Evolutionary conservation across 2,113 vertebrate genomes (phyloP).

Genomic region (Numida meleagris): DNA sequence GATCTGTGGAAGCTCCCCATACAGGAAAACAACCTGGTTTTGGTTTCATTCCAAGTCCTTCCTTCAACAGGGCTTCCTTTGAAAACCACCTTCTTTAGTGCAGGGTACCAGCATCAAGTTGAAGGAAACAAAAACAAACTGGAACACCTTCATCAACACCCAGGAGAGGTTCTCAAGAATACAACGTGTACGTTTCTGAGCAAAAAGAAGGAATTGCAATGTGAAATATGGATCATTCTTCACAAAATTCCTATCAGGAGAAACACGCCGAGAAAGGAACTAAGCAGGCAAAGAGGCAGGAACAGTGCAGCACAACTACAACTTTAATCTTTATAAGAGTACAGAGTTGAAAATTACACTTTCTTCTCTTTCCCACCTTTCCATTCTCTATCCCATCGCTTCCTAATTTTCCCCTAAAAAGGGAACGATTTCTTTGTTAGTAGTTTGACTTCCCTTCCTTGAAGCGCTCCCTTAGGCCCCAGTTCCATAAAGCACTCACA

Average conservation of each 20-base stretch:
- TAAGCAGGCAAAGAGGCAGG: conserved; percentile 27
- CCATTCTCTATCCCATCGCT: not conserved
- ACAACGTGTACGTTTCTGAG: not conserved
- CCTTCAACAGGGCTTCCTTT: not conserved
- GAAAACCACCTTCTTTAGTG: not conserved
- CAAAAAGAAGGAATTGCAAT: not conserved
- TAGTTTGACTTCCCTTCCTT: not conserved
- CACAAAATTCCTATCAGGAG: not conserved
- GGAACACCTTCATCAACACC: not conserved
- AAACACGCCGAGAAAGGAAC: not conserved
- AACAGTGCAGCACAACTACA: not conserved
- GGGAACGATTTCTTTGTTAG: not conserved
- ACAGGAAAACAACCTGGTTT: not conserved
- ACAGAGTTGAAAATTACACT: conserved; percentile 26
- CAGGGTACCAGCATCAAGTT: not conserved
- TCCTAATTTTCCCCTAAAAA: not conserved
- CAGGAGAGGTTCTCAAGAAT: not conserved
- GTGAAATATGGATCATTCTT: not conserved
- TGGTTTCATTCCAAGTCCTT: not conserved
- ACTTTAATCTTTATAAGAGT: conserved; percentile 49
- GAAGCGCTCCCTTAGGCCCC: not conserved
- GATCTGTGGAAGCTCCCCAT: not conserved
- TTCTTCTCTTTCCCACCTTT: not conserved
- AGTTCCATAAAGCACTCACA: not conserved
- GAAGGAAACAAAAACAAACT: not conserved